Base-by-base conservation (phyloP, 2,888 invertebrate species). In the Tetropium fuscum region DNA sequence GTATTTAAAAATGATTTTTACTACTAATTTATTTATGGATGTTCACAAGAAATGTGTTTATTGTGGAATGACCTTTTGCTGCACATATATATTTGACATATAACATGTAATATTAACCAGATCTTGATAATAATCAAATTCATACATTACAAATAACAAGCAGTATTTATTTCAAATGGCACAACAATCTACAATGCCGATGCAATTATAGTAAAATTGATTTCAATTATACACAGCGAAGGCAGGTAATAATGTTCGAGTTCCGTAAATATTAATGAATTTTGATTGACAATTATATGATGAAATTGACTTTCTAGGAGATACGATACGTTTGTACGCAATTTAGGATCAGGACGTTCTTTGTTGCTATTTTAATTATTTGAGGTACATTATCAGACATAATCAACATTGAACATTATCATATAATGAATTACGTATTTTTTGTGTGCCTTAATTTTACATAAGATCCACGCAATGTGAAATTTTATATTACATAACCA, bases 181-280 rank as follows among this genome's bases (percentile, higher is more conserved):
- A n/a, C n/a, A n/a, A n/a, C n/a, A n/a, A n/a, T n/a, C n/a, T n/a
- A 22, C 22, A 41, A 41, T 22, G 19, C 22, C 11, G 13, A 20
- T 6, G 13, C 22, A 20, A 7, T 41, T 22, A 10, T 22, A 13
- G 41, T 19, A 20, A 41, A 41, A 41, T 41, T 41, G 13, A 40
- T 40, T 19, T 10, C 38, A n/a, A 7, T 13, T 40, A n/a, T 16
- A 10, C 11, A 41, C 13, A 18, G 11, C 25, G 32, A 47, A 47
- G 32, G 32, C n/a, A n/a, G n/a, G n/a, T n/a, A n/a, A n/a, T 32
- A 30, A 47, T 27, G 4, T 34, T 20, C 32, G 19, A 19, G 41
- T 30, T 47, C 45, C 30, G 10, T 8, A 47, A 47, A 32, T 47
- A 47, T 34, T 34, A 47, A 47, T 47, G 47, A 47, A 34, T 47